phyloP scores from a whole-genome alignment of 2,797 vertebrate species.

The Florisuga fusca region DNA sequence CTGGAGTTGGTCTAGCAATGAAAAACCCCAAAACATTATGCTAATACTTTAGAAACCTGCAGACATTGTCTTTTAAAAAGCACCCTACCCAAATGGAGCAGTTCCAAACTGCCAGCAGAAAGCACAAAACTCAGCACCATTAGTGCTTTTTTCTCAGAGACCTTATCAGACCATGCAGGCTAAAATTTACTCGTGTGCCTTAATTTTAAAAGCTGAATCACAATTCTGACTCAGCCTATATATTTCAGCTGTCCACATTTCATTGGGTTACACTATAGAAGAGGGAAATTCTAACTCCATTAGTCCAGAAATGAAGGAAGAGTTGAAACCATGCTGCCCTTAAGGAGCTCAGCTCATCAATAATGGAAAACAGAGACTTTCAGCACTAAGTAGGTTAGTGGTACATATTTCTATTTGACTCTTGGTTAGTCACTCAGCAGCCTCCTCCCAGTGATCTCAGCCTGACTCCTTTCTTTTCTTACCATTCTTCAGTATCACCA shows the following conservation, averaged over 20 bases:
- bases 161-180: background rate
- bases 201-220: background rate
- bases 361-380: conserved; percentile 32
- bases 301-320: background rate
- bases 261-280: background rate
- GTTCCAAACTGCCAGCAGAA: background rate
- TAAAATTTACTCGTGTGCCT: background rate
- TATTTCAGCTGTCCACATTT: background rate
- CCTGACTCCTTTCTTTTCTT: background rate
- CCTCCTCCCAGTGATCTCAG: background rate
- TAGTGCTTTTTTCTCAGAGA: background rate
- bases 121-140: background rate
- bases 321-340: background rate
- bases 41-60: background rate
- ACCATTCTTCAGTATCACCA: background rate
- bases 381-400: conserved; percentile 46
- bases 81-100: background rate
- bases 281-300: background rate
- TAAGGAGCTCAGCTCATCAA: conserved; percentile 39
- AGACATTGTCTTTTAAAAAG: background rate
- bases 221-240: background rate
- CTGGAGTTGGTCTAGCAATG: background rate
- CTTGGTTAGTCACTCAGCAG: background rate
- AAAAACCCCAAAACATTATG: background rate
- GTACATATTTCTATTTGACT: background rate